Base-by-base conservation (phyloP, 2,797 vertebrate genomes). In the Oreonectes daqikongensis region DNA sequence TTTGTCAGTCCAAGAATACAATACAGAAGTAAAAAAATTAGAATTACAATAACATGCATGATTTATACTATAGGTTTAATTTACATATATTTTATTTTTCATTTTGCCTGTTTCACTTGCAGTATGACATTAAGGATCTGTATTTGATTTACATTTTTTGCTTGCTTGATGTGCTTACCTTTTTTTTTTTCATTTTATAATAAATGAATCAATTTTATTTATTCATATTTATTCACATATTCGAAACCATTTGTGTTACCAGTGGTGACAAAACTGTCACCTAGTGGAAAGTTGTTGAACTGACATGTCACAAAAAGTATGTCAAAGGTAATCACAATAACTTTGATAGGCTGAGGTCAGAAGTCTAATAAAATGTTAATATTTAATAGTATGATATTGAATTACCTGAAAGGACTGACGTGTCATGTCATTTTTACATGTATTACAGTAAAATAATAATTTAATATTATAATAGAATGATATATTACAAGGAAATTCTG, bases 231-330 rank as follows among this genome's bases (percentile, higher is more conserved):
- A 44, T 55, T 24, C 9, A 55, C 10, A 5, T 12, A 28, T 59
- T 0, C 24, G 7, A 32, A 59, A 22, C 14, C 1, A 60, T 60
- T 46, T 59, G 69, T 71, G 11, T 44, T 46, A 11, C 11, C 14
- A 6, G 4, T 52, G 20, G 30, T 64, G 22, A 50, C 48, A 50
- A 66, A 3, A 55, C 48, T 55, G 73, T 80, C 90, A 86, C 83
- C 89, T 86, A 85, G 78, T 86, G 87, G 86, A 52, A 75, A 40
- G 40, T 55, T 77, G 42, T 40, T 18, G 68, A 55, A 68, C 32
- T 68, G 22, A 28, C 0, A 8, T 22, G 48, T 40, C 26, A 53
- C 2, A 53, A 55, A 20, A 67, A 75, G 52, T 68, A 52, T 67
- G 73, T 75, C 73, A 75, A 35, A 75, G 64, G 73, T 75, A n/a